Evolutionary conservation across 2,888 invertebrate species (phyloP).

Genomic region (Leptothorax acervorum): DNA sequence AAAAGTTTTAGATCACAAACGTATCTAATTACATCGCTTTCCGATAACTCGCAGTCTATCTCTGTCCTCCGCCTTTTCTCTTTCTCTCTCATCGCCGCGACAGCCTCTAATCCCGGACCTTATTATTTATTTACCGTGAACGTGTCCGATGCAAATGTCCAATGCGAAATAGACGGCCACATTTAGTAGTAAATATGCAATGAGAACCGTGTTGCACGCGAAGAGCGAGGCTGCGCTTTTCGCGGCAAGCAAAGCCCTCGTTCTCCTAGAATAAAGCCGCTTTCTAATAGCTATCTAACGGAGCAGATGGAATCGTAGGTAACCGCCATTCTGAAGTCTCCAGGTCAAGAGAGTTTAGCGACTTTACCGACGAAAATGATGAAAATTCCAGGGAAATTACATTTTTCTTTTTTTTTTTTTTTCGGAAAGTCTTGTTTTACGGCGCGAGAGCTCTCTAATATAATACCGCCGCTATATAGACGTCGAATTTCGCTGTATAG

Average conservation of each 20-base stretch:
- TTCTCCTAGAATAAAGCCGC: background rate
- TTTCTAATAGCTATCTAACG: background rate
- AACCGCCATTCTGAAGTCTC: background rate
- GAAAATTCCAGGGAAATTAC: background rate
- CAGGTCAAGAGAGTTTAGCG: background rate
- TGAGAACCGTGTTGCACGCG: background rate
- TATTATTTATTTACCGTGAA: slow-evolving; percentile 25
- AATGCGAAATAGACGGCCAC: background rate
- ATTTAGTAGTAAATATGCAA: slow-evolving; percentile 21
- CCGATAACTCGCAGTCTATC: background rate
- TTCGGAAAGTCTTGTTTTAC: background rate
- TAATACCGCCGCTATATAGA: background rate
- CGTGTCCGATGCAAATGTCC: background rate
- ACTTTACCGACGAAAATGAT: slow-evolving; percentile 3
- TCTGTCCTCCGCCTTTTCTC: background rate
- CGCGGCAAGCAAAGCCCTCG: background rate
- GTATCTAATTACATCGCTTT: slow-evolving; percentile 1
- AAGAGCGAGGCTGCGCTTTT: background rate
- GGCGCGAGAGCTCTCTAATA: background rate
- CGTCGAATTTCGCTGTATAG: background rate
- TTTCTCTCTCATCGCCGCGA: background rate
- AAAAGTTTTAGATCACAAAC: background rate
- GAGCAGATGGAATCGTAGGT: background rate
- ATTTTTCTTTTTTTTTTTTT: background rate
- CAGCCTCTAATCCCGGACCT: background rate